Evolutionary conservation across 1,140 invertebrate species (phyloP), one percentile per base, ranked within the genome.

Genomic region (Drosophila yakuba): DNA sequence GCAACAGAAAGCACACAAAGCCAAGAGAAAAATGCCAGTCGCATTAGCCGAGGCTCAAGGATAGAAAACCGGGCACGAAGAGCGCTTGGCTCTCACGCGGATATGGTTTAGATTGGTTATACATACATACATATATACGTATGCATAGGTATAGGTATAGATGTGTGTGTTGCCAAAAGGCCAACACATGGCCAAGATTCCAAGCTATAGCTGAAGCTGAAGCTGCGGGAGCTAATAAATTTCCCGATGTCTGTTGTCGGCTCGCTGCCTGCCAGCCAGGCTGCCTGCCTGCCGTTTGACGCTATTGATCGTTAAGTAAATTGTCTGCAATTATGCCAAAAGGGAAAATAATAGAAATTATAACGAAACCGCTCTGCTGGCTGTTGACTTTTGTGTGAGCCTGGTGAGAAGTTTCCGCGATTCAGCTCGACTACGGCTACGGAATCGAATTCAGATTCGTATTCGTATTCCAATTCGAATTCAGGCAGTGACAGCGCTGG

Each of bases 271-370:
- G 67, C 62, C 80, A 47, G 44, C 44, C 44, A 63, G 81, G 67
- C 59, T 77, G 63, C 78, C 63, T 89, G 77, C 80, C 63, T 89
- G 77, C 80, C 84, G 67, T 78, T 78, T 72, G 75, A 78, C 76
- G 85, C 84, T 89, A 89, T 89, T 89, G 84, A 89, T 89, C 84
- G 84, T 89, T 89, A 89, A 89, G 84, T 89, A 89, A 89, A 89
- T 89, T 89, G 84, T 89, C 84, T 84, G 84, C 84, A 89, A 89
- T 89, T 89, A 89, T 89, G 84, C 84, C 84, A 89, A 89, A 89
- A 89, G 84, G 84, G 84, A 89, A 89, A 89, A 89, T 89, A 90
- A 90, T 89, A 89, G 84, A 89, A 89, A 89, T 89, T 89, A 89
- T 89, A 89, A 89, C 84, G 80, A 89, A 88, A 89, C 80, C 62